Evolutionary conservation across 2,113 vertebrate genomes (phyloP), one percentile per base, ranked within the genome.

Genomic region (Cynocephalus volans): DNA sequence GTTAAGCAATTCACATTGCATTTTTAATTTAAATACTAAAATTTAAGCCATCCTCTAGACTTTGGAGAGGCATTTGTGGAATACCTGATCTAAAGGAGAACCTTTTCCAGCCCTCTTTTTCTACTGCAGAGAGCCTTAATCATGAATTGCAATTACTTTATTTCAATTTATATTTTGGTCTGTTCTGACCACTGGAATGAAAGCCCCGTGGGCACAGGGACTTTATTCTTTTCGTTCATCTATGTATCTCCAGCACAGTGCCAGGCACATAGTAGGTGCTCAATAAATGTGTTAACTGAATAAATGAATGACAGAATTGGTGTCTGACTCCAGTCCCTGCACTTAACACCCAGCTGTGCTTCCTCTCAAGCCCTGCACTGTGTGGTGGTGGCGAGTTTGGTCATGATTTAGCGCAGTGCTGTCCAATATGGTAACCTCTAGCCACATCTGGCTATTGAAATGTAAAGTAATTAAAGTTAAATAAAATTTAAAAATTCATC

Each of bases 281-380:
- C 41, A 62, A 3, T 31, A 23, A 83, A 69, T 8, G 6, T 1
- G 3, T 36, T 21, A 31, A 77, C 28, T 56, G 31, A 48, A 60
- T 24, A 18, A 52, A 62, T 33, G 41, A 70, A 64, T 8, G 0
- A 67, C 33, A 52, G 67, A 70, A 69, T 65, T 18, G 0, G 31
- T 18, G 24, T 41, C 31, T 77, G 36, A 26, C 58, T 24, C 3
- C 5, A 9, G 31, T 41, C 15, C 26, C 26, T 31, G 17, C 13
- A 50, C 33, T 36, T 33, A 24, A 58, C 33, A 41, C 33, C 52
- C 23, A 76, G 52, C 45, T 52, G 18, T 33, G 8, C 41, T 54
- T 60, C 31, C 33, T 70, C 69, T 28, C 17, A 1, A 0, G 28
- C 23, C 52, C 60, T 45, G 0, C 1, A 1, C 5, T 8, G 15